phyloP scores from a whole-genome alignment of 2,113 vertebrate genomes.

The Tetraodon nigroviridis region DNA sequence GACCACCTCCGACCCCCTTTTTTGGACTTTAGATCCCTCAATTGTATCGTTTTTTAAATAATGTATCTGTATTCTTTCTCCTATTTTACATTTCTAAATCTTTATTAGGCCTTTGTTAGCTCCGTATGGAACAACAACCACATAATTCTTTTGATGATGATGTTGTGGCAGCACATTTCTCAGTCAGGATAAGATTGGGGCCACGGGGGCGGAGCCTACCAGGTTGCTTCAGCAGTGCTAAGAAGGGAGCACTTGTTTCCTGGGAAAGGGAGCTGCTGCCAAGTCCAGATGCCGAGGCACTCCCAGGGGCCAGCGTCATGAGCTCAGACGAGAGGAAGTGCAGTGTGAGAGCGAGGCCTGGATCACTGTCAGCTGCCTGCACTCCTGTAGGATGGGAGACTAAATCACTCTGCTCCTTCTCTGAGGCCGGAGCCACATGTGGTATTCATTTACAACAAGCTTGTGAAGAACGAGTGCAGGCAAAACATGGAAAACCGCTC shows the following conservation, averaged over 20 bases:
- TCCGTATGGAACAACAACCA: constrained; percentile 1
- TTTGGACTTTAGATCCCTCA: neutral
- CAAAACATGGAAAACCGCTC: constrained; percentile 68
- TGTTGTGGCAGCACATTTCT: constrained; percentile 36
- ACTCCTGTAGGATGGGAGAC: constrained; percentile 66
- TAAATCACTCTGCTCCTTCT: constrained; percentile 67
- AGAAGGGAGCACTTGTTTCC: constrained; percentile 82
- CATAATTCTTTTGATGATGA: constrained; percentile 22
- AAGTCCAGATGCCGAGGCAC: constrained; percentile 82
- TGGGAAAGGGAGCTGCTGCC: constrained; percentile 87
- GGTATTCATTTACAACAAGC: constrained; percentile 74
- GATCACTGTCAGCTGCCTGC: constrained; percentile 65
- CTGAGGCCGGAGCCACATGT: constrained; percentile 62
- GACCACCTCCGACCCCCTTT: neutral
- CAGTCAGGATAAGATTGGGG: constrained; percentile 29
- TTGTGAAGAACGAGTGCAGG: constrained; percentile 55
- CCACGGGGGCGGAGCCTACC: constrained; percentile 67
- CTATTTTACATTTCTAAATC: constrained; percentile 4
- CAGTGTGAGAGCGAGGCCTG: constrained; percentile 64
- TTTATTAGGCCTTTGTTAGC: constrained; percentile 6
- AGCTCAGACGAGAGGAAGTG: constrained; percentile 74
- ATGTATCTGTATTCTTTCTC: neutral
- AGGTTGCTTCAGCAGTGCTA: constrained; percentile 67
- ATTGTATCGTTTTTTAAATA: neutral
- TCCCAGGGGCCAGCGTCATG: constrained; percentile 77